Evolutionary conservation across 2,113 vertebrate species (phyloP).

Genomic region (Eulemur rufifrons): DNA sequence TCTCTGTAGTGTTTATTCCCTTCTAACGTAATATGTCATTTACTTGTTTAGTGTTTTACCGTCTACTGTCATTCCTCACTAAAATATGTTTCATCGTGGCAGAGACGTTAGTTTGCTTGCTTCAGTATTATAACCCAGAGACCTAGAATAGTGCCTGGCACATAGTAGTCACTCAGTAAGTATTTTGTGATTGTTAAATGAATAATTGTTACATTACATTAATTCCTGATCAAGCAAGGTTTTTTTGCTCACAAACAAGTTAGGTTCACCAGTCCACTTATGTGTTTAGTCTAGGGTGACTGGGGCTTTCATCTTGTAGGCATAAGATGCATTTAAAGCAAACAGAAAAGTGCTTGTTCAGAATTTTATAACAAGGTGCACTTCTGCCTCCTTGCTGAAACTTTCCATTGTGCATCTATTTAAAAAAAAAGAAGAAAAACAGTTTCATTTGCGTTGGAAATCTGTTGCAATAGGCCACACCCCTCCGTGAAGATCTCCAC

Average conservation of each 20-base stretch:
- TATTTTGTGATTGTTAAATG: neutral
- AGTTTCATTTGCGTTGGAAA: neutral
- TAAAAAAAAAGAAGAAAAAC: neutral
- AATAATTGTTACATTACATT: neutral
- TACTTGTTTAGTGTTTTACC: neutral
- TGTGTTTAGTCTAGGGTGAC: neutral
- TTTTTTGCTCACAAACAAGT: neutral
- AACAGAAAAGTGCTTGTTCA: neutral
- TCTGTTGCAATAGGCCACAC: neutral
- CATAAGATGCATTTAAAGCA: neutral
- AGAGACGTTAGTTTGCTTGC: neutral
- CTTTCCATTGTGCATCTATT: neutral
- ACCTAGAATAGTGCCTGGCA: neutral
- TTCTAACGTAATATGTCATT: neutral
- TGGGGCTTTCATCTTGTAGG: neutral
- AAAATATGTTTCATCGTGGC: neutral
- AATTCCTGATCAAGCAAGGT: neutral
- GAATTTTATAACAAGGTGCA: neutral
- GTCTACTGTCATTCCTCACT: neutral
- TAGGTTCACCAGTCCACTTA: accelerated
- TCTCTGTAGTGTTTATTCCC: neutral
- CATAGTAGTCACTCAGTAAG: neutral
- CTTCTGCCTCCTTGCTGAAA: neutral
- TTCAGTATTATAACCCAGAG: neutral
- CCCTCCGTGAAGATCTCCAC: neutral